Percentiles rank a stretch among this genome's conserved stretches.
These are phyloP conservation scores for Noctilio leporinus DNA, from an alignment of 2,113 vertebrate genomes.

Conservation along the genomic window DNA sequence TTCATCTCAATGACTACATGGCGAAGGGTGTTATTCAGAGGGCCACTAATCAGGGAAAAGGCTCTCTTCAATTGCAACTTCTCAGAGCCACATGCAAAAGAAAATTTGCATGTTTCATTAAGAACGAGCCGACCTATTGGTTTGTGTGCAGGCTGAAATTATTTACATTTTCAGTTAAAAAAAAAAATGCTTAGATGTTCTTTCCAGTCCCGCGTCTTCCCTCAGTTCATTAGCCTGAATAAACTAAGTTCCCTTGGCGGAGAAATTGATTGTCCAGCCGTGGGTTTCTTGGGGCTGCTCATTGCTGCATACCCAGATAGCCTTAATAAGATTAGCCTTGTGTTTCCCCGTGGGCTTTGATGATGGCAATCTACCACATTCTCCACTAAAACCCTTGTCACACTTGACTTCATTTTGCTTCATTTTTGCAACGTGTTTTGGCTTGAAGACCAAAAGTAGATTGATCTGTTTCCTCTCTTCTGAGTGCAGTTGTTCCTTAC, in stretches of 20 bases:
- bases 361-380: slow-evolving; percentile 47
- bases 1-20: slow-evolving; percentile 29
- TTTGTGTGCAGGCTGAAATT: slow-evolving; percentile 15
- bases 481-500: slow-evolving; percentile 29
- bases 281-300: slow-evolving; percentile 35
- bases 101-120: slow-evolving; percentile 63
- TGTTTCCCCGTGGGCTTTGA: slow-evolving; percentile 61
- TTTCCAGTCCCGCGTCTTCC: slow-evolving; percentile 3
- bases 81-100: slow-evolving; percentile 29
- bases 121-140: slow-evolving; percentile 39
- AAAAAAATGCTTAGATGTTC: slow-evolving; percentile 35
- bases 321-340: slow-evolving; percentile 59
- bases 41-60: slow-evolving; percentile 47
- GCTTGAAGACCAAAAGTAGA: slow-evolving; percentile 46
- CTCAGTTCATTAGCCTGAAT: slow-evolving; percentile 56
- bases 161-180: slow-evolving; percentile 30
- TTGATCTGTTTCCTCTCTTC: slow-evolving; percentile 46
- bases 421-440: slow-evolving; percentile 53
- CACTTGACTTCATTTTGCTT: slow-evolving; percentile 64
- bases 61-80: slow-evolving; percentile 40
- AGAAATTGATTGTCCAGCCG: slow-evolving; percentile 51
- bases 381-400: slow-evolving; percentile 57
- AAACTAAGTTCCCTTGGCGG: slow-evolving; percentile 40
- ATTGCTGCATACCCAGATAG: slow-evolving; percentile 34
- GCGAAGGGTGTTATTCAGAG: slow-evolving; percentile 21